Percentiles rank a stretch among this genome's conserved stretches.
phyloP scores from a whole-genome alignment of 2,113 vertebrate species.

The Mormyrus iriodes region DNA sequence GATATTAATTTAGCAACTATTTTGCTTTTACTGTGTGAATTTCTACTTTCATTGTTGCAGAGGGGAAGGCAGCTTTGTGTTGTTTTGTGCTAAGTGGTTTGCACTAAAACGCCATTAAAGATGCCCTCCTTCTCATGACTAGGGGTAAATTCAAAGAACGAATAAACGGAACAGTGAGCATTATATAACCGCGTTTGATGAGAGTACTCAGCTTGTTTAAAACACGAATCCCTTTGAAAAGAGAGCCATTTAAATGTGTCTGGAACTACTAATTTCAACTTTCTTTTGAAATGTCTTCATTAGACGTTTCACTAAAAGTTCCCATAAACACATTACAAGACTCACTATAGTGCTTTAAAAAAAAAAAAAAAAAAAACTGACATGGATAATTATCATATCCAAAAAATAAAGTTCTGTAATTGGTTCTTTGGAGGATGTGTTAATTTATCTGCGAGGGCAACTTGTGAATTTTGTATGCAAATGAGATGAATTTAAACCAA shows the following conservation, averaged over 20 bases:
- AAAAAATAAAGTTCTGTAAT: conserved; percentile 20
- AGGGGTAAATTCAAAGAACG: background rate
- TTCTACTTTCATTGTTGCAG: background rate
- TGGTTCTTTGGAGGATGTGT: conserved; percentile 22
- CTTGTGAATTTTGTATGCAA: conserved; percentile 26
- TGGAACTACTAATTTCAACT: background rate
- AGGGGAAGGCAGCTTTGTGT: background rate
- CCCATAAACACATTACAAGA: background rate
- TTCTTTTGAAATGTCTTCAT: conserved; percentile 1
- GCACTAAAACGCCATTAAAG: background rate
- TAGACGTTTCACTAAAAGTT: background rate
- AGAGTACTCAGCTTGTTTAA: background rate
- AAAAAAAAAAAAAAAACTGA: conserved; percentile 7
- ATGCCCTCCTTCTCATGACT: background rate
- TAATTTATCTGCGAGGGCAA: conserved; percentile 31
- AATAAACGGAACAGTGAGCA: background rate
- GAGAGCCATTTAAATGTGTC: background rate
- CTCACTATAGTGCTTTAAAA: background rate
- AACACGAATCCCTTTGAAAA: background rate
- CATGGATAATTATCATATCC: conserved; percentile 18
- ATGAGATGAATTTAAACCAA: conserved; percentile 33
- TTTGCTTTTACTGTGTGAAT: background rate
- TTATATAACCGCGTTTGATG: background rate
- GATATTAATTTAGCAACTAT: background rate
- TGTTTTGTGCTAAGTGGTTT: background rate